Conservation (phyloP, 2,888 invertebrate genomes). For the Heteromurus nitidus region DNA sequence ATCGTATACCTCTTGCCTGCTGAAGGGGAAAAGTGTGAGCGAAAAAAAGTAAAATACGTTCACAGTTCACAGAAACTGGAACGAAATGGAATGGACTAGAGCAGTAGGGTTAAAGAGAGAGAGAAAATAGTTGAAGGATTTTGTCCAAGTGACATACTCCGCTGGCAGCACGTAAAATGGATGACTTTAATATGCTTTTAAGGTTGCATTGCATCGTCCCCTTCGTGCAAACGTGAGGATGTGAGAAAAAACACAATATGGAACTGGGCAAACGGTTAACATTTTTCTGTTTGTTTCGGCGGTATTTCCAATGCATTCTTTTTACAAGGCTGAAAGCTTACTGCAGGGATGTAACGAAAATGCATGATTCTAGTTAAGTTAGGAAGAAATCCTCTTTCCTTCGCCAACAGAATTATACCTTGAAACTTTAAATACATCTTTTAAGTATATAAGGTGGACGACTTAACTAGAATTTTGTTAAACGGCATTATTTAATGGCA, state of each 20-base stretch:
- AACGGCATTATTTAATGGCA: too few relatives aligned
- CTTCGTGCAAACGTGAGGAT: background rate
- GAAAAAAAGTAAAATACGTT: too few relatives aligned
- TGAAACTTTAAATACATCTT: too few relatives aligned
- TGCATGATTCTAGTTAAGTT: background rate
- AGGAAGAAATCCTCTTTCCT: background rate
- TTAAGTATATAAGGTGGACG: too few relatives aligned
- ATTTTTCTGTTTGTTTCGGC: background rate
- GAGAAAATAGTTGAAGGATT: too few relatives aligned
- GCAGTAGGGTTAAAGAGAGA: background rate
- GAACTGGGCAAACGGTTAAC: background rate
- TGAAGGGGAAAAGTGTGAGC: too few relatives aligned
- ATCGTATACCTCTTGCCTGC: too few relatives aligned
- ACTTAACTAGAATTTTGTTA: too few relatives aligned
- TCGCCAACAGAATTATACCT: too few relatives aligned
- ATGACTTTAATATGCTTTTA: background rate
- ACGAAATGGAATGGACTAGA: background rate
- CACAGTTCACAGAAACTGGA: background rate
- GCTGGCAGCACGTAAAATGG: slow-evolving; percentile 6
- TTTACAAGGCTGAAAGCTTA: background rate
- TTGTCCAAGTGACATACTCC: background rate
- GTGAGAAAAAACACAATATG: background rate
- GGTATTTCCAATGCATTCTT: background rate
- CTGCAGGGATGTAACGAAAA: background rate
- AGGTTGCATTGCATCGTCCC: background rate